Base-by-base conservation (phyloP, 2,113 vertebrate genomes). In the Pachycephala philippinensis region DNA sequence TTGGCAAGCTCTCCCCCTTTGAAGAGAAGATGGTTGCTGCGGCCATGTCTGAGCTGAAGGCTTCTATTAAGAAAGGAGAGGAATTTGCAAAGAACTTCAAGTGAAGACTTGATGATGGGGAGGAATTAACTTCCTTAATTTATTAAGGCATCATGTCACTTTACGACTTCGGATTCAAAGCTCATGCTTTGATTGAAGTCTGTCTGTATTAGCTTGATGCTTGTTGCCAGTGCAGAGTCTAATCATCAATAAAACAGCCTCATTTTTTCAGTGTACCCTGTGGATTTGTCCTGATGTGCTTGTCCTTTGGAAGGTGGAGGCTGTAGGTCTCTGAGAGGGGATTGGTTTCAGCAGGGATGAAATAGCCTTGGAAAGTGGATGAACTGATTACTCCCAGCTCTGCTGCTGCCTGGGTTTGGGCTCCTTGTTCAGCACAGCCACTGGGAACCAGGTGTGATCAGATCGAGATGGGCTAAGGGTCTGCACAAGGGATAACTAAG, bases 11-110 rank as follows among this genome's bases (percentile, higher is more conserved):
- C 89, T 95, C 99, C 8, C 97, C 99, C 39, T 99, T 99, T 19
- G 99, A 99, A 95, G 98, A 99, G 98, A 99, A 99, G 98, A 98
- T 99, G 98, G 97, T 99, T 27, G 97, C 98, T 1, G 99, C 98
- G 0, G 99, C 99, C 66, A 95, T 99, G 27, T 56, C 95, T 17
- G 99, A 99, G 97, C 98, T 99, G 90, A 99, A 99, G 90, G 98
- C 95, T 61, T 99, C 99, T 57, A 99, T 99, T 98, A 99, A 99
- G 98, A 99, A 99, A 95, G 99, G 99, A 75, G 99, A 99, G 83
- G 99, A 99, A 8, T 99, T 99, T 92, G 99, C 97, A 2, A 98
- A 99, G 92, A 99, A 97, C 47, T 98, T 99, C 98, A 99, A 99
- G 96, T 99, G 98, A 99, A 94, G 69, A 45, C 22, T 15, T 42